phyloP scores from a whole-genome alignment of 1,140 invertebrate species.

The Copidosoma floridanum region DNA sequence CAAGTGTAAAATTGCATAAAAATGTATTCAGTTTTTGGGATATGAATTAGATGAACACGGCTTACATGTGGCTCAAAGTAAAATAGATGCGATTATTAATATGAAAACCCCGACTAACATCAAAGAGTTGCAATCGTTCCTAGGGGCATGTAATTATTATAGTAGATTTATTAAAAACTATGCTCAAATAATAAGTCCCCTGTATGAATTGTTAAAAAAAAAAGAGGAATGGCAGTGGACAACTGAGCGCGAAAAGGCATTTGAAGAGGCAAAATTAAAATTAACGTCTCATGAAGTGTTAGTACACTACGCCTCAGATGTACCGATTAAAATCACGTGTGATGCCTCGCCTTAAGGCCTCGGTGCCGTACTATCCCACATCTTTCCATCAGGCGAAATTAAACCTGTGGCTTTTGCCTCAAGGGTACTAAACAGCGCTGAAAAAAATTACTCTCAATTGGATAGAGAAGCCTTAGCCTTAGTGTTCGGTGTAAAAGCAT shows the following conservation, averaged over 20 bases:
- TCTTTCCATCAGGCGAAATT: conserved; percentile 24
- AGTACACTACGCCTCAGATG: conserved; percentile 15
- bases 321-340: conserved; percentile 23
- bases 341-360: no score
- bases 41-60: conserved; percentile 15
- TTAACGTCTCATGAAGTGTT: background rate
- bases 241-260: background rate
- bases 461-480: conserved; percentile 56
- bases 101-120: conserved; percentile 12
- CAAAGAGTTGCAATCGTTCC: conserved; percentile 22
- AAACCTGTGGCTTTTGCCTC: conserved; percentile 52
- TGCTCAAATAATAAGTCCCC: no score
- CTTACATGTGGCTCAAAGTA: conserved; percentile 19
- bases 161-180: conserved; percentile 21
- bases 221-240: background rate
- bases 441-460: conserved; percentile 54
- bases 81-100: conserved; percentile 19
- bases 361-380: no score
- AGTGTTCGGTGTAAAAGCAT: conserved; percentile 49
- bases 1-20: conserved; percentile 27
- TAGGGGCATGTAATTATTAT: conserved; percentile 24
- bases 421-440: conserved; percentile 43
- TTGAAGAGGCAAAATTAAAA: background rate
- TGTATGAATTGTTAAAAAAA: background rate
- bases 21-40: conserved; percentile 26